Evolutionary conservation across 1,140 invertebrate species (phyloP).

Genomic region (Macrocentrus cingulum): DNA sequence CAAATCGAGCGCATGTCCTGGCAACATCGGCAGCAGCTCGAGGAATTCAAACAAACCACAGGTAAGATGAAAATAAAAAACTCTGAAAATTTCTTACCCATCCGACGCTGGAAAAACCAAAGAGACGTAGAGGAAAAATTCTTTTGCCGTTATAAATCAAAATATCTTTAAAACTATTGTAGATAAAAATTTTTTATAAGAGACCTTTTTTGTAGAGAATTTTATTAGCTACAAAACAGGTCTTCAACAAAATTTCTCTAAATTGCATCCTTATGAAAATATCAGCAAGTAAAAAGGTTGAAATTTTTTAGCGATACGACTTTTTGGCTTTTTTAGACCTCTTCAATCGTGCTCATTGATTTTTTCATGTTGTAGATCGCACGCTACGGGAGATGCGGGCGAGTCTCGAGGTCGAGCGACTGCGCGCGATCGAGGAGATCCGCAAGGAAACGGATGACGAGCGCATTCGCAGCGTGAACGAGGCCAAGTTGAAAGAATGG

Average conservation of each 20-base stretch:
- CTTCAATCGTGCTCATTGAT: no score
- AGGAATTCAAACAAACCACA: constrained; percentile 66
- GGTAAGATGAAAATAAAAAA: constrained; percentile 47
- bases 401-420: constrained; percentile 68
- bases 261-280: no score
- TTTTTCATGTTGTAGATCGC: constrained; percentile 46
- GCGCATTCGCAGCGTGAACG: constrained; percentile 67
- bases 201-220: no score
- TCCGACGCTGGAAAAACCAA: no score
- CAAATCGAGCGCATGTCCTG: constrained; percentile 70
- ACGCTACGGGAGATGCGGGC: constrained; percentile 68
- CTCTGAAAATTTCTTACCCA: no score
- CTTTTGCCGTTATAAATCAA: constrained; percentile 1
- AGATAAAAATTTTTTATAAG: no score
- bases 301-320: no score
- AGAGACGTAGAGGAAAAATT: no score
- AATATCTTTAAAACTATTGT: constrained; percentile 15
- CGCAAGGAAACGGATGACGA: constrained; percentile 66
- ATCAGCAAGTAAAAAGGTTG: no score
- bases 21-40: constrained; percentile 65
- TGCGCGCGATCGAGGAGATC: constrained; percentile 63
- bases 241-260: no score
- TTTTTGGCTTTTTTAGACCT: no score
- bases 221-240: no score
- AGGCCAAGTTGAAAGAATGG: constrained; percentile 84